Evolutionary conservation across 1,140 invertebrate genomes (phyloP), one percentile per base, ranked within the genome.

Genomic region (Dysdera silvatica): DNA sequence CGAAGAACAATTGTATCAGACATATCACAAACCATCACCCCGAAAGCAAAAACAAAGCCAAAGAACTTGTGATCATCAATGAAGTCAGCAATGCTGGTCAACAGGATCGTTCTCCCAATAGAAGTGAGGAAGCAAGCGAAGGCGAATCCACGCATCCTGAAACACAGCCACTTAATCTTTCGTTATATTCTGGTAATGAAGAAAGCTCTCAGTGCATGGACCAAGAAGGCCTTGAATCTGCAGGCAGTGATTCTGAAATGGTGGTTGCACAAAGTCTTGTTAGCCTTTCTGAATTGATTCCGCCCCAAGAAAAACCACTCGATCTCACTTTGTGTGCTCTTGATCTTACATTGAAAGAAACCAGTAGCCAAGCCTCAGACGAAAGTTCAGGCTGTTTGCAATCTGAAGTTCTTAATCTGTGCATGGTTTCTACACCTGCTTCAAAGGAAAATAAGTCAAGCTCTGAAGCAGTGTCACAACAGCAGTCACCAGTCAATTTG

Each of bases 271-370:
- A 53, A 10, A 24, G 59, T 14, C 32, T 61, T 12, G 49, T 61
- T 10, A 53, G 12, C 48, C 20, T 61, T 32, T 61, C 59, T 6
- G 23, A 37, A 40, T 16, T 28, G 16, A 10, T 16, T 18, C 48
- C 49, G 8, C 49, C 24, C 18, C 59, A 75, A 56, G 71, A 86
- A 49, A 78, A 80, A 12, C 86, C 87, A 0, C 77, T 91, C 53
- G 88, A 91, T 77, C 75, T 90, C 2, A 84, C 83, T 28, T 87
- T 87, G 77, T 85, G 89, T 74, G 88, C 87, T 2, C 75, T 94
- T 16, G 91, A 94, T 76, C 81, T 94, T 63, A 90, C 87, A 71
- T 87, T 88, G 67, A 92, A 91, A 73, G n/a, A 18, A 20, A 8
- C 18, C 8, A 18, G 18, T 28, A 23, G 29, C 5, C 10, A 2